Percentiles rank a stretch among this genome's conserved stretches.
These are phyloP conservation scores for Eupristina koningsbergeri DNA, from an alignment of 1,140 invertebrate genomes.

Conservation along the genomic window DNA sequence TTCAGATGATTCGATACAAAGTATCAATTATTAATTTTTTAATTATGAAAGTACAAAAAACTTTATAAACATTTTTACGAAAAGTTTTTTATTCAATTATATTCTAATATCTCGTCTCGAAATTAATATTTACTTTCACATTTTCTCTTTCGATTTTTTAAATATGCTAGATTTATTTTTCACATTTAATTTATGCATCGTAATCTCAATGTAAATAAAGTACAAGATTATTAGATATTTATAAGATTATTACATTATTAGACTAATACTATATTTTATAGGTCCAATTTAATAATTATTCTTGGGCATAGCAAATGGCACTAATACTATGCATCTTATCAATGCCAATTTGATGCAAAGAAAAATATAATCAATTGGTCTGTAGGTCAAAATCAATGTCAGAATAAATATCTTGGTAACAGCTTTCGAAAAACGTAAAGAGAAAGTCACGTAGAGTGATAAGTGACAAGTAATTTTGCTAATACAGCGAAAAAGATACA, in stretches of 20 bases:
- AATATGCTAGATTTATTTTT: not conserved
- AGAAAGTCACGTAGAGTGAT: not conserved
- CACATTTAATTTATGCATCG: not conserved
- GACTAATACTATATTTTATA: no score
- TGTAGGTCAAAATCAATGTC: not conserved
- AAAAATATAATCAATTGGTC: constrained; percentile 8
- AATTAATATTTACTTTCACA: constrained; percentile 8
- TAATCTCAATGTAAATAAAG: not conserved
- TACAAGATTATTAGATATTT: not conserved
- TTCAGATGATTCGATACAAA: not conserved
- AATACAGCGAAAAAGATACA: not conserved
- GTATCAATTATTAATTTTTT: constrained; percentile 25
- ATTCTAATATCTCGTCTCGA: not conserved
- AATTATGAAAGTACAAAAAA: constrained; percentile 32
- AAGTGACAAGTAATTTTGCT: no score
- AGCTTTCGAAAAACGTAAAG: not conserved
- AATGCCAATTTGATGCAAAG: no score
- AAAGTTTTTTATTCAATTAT: constrained; percentile 20
- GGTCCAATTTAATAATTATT: no score
- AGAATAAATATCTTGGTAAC: not conserved
- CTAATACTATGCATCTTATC: no score
- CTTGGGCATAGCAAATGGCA: no score
- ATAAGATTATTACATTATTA: no score
- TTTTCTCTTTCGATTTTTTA: not conserved
- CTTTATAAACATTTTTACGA: constrained; percentile 8